phyloP scores from a whole-genome alignment of 2,888 invertebrate genomes.

The Eueremaeus valkanovi region DNA sequence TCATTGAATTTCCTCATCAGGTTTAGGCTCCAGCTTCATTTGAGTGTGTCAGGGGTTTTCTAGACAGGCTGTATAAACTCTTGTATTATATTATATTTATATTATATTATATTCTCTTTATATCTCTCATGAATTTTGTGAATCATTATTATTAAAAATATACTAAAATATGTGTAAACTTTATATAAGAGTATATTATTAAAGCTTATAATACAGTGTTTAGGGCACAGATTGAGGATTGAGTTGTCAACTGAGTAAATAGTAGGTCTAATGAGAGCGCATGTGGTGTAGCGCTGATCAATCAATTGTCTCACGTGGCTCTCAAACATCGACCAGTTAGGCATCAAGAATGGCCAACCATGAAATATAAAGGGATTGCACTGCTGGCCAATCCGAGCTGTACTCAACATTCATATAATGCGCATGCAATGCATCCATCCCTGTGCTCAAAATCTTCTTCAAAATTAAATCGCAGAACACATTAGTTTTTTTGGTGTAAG shows the following conservation, averaged over 20 bases:
- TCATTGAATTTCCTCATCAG: too few relatives aligned
- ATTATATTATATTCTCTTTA: not conserved
- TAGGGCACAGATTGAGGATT: conserved; percentile 22
- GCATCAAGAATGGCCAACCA: conserved; percentile 16
- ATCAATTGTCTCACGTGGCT: conserved; percentile 29
- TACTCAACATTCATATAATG: conserved; percentile 1
- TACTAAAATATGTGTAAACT: conserved; percentile 15
- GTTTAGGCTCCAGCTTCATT: too few relatives aligned
- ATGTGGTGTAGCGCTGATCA: conserved; percentile 30
- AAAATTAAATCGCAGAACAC: conserved; percentile 30
- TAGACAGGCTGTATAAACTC: too few relatives aligned
- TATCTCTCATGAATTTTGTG: not conserved
- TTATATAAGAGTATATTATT: conserved; percentile 3
- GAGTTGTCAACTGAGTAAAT: conserved; percentile 30
- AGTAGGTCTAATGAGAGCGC: conserved; percentile 25
- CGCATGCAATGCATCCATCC: conserved; percentile 29
- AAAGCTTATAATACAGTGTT: not conserved
- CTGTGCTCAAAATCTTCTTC: conserved; percentile 15
- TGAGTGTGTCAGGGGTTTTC: too few relatives aligned
- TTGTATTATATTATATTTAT: too few relatives aligned
- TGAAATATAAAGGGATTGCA: conserved; percentile 4
- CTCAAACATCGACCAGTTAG: conserved; percentile 30
- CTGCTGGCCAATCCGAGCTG: conserved; percentile 12
- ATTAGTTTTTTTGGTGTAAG: conserved; percentile 24
- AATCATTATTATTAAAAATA: conserved; percentile 25